Percentiles rank a stretch among this genome's conserved stretches.
These are phyloP conservation scores for Heliconius aoede DNA, from an alignment of 2,888 invertebrate genomes.

Conservation along the genomic window DNA sequence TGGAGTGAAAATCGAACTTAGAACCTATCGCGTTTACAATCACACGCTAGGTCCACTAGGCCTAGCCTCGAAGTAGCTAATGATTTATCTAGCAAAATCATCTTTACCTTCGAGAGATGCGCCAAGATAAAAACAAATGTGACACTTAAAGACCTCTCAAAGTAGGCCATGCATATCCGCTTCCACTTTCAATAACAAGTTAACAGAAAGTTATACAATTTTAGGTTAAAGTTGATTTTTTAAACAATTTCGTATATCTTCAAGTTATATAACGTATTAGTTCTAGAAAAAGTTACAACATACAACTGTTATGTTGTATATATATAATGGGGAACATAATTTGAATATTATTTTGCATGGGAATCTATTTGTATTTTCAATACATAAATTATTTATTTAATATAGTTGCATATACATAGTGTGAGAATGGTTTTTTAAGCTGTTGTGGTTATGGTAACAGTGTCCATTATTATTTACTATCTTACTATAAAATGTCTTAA, in stretches of 20 bases:
- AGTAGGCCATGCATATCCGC: slow-evolving; percentile 21
- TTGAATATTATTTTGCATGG: slow-evolving; percentile 11
- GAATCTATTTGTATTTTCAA: slow-evolving; percentile 5
- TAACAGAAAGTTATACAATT: slow-evolving; percentile 17
- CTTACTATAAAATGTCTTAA: too few species aligned
- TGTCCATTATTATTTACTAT: not conserved
- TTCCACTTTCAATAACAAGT: slow-evolving; percentile 16
- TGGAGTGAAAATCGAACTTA: not conserved
- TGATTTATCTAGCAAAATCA: not conserved
- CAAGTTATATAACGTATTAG: slow-evolving; percentile 1
- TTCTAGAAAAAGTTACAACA: not conserved
- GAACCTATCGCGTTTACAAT: too few species aligned
- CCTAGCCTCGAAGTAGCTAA: not conserved
- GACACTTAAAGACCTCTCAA: not conserved
- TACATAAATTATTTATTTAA: not conserved
- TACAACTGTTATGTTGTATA: not conserved
- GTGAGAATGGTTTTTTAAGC: not conserved
- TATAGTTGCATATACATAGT: not conserved
- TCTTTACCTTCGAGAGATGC: not conserved
- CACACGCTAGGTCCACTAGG: too few species aligned
- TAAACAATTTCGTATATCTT: slow-evolving; percentile 5
- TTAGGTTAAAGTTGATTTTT: slow-evolving; percentile 28
- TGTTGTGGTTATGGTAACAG: not conserved
- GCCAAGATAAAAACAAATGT: not conserved
- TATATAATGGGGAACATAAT: not conserved